Conservation (phyloP, 1,140 invertebrate genomes). For the Palaemon carinicauda region DNA sequence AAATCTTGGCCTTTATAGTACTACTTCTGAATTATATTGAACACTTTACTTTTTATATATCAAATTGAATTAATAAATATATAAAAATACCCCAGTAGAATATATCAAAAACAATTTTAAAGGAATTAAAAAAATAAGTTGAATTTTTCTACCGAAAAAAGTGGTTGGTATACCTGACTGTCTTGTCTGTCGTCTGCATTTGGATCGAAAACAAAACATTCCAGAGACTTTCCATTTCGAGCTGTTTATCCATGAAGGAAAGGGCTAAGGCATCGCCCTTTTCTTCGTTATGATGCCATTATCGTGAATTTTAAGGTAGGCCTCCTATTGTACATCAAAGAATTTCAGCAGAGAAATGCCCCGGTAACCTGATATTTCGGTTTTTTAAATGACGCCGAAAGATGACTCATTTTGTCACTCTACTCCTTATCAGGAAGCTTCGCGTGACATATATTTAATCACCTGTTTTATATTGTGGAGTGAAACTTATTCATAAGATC, state of each 20-base stretch:
- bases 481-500: no score
- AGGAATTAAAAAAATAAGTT: neutral
- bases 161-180: neutral
- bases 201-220: constrained; percentile 42
- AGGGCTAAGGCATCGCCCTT: constrained; percentile 6
- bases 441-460: no score
- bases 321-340: neutral
- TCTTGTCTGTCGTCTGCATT: constrained; percentile 13
- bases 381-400: neutral
- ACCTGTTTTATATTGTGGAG: no score
- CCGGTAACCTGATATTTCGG: neutral
- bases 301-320: constrained; percentile 14
- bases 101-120: neutral
- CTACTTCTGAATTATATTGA: no score
- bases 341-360: neutral
- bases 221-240: neutral
- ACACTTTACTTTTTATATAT: no score
- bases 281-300: neutral
- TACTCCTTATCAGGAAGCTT: no score
- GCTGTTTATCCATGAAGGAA: neutral
- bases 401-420: neutral
- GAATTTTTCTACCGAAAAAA: no score
- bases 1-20: no score
- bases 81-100: neutral
- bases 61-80: neutral